phyloP scores from a whole-genome alignment of 2,888 invertebrate species.

The Agonum fuliginosum region DNA sequence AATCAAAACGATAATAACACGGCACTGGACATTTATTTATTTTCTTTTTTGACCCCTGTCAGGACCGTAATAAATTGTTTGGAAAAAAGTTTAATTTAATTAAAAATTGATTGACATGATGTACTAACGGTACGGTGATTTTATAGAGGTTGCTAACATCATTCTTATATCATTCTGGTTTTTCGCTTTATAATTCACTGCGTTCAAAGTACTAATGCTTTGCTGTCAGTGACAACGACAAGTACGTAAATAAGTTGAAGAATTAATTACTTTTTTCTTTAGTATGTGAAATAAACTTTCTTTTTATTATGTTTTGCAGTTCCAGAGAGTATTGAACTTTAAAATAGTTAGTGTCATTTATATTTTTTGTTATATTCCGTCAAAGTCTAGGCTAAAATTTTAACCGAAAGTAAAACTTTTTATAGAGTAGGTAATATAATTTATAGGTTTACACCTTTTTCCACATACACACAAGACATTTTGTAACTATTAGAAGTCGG shows the following conservation, averaged over 20 bases:
- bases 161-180: neutral
- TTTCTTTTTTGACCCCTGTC: constrained; percentile 25
- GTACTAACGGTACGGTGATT: constrained; percentile 25
- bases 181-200: neutral
- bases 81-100: constrained; percentile 38
- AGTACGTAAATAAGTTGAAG: neutral
- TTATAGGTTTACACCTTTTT: too few relatives aligned
- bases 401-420: too few relatives aligned
- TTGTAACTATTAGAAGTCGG: too few relatives aligned
- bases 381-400: too few relatives aligned
- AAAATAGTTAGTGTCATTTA: too few relatives aligned
- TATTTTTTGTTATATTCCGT: too few relatives aligned
- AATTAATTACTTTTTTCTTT: constrained; percentile 26
- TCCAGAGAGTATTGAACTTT: too few relatives aligned
- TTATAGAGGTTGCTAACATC: constrained; percentile 13
- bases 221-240: constrained; percentile 20
- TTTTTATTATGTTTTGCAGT: too few relatives aligned
- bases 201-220: constrained; percentile 8
- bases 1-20: constrained; percentile 49
- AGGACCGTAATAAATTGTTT: constrained; percentile 43
- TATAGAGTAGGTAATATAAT: too few relatives aligned
- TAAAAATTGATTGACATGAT: constrained; percentile 38
- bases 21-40: constrained; percentile 50
- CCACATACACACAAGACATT: too few relatives aligned
- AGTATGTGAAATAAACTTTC: neutral